These are phyloP conservation scores for Andrena hattorfiana DNA, from an alignment of 2,888 invertebrate species.

Conservation along the genomic window DNA sequence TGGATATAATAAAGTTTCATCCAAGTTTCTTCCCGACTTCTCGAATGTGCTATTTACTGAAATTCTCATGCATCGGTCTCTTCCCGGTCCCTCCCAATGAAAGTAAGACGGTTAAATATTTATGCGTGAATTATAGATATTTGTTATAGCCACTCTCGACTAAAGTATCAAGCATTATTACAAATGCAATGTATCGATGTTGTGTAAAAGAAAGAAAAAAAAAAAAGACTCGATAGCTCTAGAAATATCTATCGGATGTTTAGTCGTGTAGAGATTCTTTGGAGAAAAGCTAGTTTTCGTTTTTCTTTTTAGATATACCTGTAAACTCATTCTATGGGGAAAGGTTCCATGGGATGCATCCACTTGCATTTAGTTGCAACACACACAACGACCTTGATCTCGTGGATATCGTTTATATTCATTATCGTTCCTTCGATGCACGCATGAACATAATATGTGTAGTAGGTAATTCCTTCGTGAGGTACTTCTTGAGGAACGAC, in stretches of 20 bases:
- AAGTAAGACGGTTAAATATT: slow-evolving; percentile 42
- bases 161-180: slow-evolving; percentile 69
- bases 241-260: slow-evolving; percentile 65
- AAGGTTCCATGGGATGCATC: slow-evolving; percentile 85
- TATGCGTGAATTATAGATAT: slow-evolving; percentile 60
- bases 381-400: slow-evolving; percentile 86
- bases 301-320: slow-evolving; percentile 80
- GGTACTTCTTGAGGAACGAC: slow-evolving; percentile 84
- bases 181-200: slow-evolving; percentile 59
- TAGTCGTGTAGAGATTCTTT: slow-evolving; percentile 69
- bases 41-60: slow-evolving; percentile 23
- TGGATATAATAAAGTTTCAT: not conserved
- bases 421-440: slow-evolving; percentile 84
- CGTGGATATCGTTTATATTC: slow-evolving; percentile 85
- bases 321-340: slow-evolving; percentile 83
- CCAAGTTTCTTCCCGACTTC: not conserved
- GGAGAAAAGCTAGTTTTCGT: slow-evolving; percentile 69
- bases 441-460: slow-evolving; percentile 75
- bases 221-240: slow-evolving; percentile 53
- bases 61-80: slow-evolving; percentile 49
- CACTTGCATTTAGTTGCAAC: slow-evolving; percentile 85
- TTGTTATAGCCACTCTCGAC: slow-evolving; percentile 68
- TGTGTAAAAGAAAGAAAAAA: slow-evolving; percentile 46
- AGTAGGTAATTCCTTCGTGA: slow-evolving; percentile 81
- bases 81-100: slow-evolving; percentile 8